Evolutionary conservation across 2,113 vertebrate species (phyloP), one percentile per base, ranked within the genome.

Genomic region (Hoplias malabaricus): DNA sequence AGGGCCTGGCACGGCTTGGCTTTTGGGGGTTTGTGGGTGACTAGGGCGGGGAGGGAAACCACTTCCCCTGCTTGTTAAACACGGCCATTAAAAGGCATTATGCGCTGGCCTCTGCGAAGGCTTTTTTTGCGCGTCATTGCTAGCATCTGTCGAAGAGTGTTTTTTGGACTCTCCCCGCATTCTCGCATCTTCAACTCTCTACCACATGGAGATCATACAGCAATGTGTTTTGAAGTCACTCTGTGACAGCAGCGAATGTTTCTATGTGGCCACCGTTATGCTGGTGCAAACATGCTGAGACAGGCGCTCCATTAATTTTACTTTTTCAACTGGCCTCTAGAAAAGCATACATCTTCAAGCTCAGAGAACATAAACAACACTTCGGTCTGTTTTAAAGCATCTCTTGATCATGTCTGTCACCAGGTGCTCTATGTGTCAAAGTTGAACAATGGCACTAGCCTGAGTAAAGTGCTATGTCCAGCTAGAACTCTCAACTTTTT

Each of bases 11-110:
- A 73, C 79, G 80, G 85, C 74, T 2, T 40, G 23, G 69, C 78
- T 84, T 89, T 88, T 1, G 65, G 78, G 78, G 86, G 80, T 82
- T 91, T 90, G 87, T 80, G 88, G 90, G 88, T 89, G 86, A 88
- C 86, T 84, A 84, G 85, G 77, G 78, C 34, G 65, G 66, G 75
- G 67, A 69, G 68, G 43, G 42, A 84, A 89, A 91, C 87, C 90
- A 89, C 88, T 91, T 92, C 88, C 90, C 88, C 72, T 84, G 87
- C 87, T 90, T 92, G 92, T 92, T 91, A 90, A 90, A 90, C 87
- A 89, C 78, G 86, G 84, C 84, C 88, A 90, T 90, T 91, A 87
- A 89, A 91, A 89, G 65, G 84, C 86, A 88, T 89, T 88, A 90
- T 79, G 76, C 80, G 82, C 79, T 69, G 77, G 84, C 77, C 83